These are phyloP conservation scores for Ophiothrix spiculata DNA, from an alignment of 35 echinoderm and acorn worm species.

Conservation along the genomic window DNA sequence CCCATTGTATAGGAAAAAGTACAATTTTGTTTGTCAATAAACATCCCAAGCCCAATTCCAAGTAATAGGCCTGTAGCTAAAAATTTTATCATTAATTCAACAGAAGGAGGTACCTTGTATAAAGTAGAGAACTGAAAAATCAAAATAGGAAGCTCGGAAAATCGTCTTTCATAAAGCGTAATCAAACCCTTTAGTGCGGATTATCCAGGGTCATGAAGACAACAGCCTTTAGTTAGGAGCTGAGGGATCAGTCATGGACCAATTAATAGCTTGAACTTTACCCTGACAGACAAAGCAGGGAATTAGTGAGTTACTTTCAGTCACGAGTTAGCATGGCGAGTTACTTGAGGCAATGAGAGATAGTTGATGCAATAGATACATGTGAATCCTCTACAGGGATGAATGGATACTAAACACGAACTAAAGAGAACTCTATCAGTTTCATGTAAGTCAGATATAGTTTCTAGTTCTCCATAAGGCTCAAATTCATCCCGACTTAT, in stretches of 20 bases:
- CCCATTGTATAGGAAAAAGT: too few relatives aligned
- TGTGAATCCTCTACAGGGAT: background rate
- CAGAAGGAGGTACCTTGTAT: too few relatives aligned
- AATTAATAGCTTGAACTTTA: conserved; percentile 6
- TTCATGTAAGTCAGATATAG: background rate
- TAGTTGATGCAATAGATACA: conserved; percentile 1
- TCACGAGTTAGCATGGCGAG: background rate
- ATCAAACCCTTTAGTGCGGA: too few relatives aligned
- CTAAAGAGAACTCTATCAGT: conserved; percentile 3
- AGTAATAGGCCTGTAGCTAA: too few relatives aligned
- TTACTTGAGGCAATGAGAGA: too few relatives aligned
- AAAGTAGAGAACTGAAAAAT: too few relatives aligned
- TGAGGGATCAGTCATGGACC: background rate
- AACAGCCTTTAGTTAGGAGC: background rate
- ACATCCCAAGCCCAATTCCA: too few relatives aligned
- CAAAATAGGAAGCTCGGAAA: too few relatives aligned
- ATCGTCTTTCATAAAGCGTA: too few relatives aligned
- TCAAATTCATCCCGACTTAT: background rate
- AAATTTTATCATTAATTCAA: too few relatives aligned
- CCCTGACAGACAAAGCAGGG: background rate
- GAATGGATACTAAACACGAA: background rate
- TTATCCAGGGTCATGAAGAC: too few relatives aligned
- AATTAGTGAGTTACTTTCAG: background rate
- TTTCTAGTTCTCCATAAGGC: background rate
- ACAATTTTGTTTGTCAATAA: too few relatives aligned